Evolutionary conservation across 1,140 invertebrate genomes (phyloP).

Genomic region (Gyrodactylus bullatarudis): DNA sequence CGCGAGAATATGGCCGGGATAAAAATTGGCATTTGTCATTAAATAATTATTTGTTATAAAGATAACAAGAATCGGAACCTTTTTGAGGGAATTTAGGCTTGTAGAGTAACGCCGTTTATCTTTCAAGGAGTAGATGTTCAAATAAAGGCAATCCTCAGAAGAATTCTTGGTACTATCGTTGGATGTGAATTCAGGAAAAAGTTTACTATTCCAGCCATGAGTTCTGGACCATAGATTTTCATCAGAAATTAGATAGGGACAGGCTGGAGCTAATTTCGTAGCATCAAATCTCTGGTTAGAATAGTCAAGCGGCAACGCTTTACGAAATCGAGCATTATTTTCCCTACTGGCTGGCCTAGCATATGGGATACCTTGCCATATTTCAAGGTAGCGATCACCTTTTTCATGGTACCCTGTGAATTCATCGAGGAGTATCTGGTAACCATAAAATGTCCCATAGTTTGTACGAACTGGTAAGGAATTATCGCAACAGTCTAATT

Average conservation of each 20-base stretch:
- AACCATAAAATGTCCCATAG: conserved; percentile 1
- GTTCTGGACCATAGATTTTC: not conserved
- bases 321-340: conserved; percentile 4
- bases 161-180: too few species aligned
- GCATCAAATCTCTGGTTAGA: conserved; percentile 6
- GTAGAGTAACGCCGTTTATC: not conserved
- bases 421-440: not conserved
- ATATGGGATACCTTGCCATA: conserved; percentile 1
- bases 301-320: conserved; percentile 8
- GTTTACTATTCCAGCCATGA: not conserved
- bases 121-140: conserved; percentile 10
- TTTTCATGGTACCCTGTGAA: not conserved
- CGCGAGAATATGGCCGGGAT: conserved; percentile 11
- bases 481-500: conserved; percentile 3
- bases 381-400: not conserved
- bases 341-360: conserved; percentile 2
- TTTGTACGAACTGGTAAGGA: not conserved
- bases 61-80: conserved; percentile 11
- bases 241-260: conserved; percentile 6
- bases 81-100: not conserved
- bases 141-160: conserved; percentile 11
- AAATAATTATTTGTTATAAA: conserved; percentile 10
- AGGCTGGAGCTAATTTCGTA: conserved; percentile 7
- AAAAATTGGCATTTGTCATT: conserved; percentile 6
- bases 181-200: not conserved